Percentiles rank a stretch among this genome's conserved stretches.
Evolutionary conservation across 2,888 invertebrate genomes (phyloP).

Genomic region (Drosophila melanosoma): DNA sequence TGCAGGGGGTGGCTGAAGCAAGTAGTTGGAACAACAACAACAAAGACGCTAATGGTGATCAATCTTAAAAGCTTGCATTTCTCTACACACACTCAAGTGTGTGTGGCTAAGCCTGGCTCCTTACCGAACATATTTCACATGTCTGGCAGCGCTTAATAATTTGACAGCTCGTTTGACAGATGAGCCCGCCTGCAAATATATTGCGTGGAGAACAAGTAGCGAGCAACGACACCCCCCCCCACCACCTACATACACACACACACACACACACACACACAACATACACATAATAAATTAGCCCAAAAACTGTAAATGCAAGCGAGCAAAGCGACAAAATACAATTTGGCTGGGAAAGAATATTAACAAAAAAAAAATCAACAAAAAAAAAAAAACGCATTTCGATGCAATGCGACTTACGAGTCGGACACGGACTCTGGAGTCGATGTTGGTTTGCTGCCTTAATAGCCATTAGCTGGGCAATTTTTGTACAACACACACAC

Average conservation of each 20-base stretch:
- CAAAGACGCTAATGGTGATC: conserved; percentile 66
- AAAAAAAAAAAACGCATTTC: conserved; percentile 47
- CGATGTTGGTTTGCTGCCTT: conserved; percentile 49
- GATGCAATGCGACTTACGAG: conserved; percentile 23
- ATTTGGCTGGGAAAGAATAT: conserved; percentile 45
- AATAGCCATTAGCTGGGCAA: conserved; percentile 76
- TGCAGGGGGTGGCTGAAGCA: neutral
- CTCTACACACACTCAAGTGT: conserved; percentile 1
- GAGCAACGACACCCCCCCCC: conserved; percentile 21
- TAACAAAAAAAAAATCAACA: neutral
- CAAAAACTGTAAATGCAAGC: conserved; percentile 71
- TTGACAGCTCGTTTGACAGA: conserved; percentile 75
- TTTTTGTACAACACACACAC: conserved; percentile 37
- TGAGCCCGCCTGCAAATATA: conserved; percentile 54
- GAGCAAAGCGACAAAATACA: conserved; percentile 66
- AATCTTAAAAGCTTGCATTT: conserved; percentile 63
- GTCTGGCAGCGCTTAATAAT: conserved; percentile 78
- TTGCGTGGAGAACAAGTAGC: conserved; percentile 39
- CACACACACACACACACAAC: neutral
- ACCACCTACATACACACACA: neutral
- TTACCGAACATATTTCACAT: conserved; percentile 66
- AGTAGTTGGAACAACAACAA: conserved; percentile 16
- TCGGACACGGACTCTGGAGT: conserved; percentile 44
- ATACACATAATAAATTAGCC: conserved; percentile 70
- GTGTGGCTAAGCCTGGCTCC: conserved; percentile 42